Percentiles rank a stretch among this genome's conserved stretches.
Conservation (phyloP, 2,797 vertebrate species). For the Sebastes steindachneri region DNA sequence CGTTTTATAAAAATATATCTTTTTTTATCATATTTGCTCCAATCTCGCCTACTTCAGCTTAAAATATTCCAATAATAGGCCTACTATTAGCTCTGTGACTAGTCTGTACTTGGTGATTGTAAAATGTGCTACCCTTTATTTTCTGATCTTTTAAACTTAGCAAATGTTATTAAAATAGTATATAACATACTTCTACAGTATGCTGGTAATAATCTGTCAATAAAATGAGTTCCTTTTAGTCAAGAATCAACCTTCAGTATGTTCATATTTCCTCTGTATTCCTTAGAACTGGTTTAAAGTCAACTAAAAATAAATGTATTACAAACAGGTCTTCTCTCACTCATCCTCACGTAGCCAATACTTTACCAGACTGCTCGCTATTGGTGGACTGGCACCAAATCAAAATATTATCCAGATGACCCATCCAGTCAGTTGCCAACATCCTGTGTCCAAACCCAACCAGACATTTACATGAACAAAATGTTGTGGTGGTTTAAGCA, state of each 20-base stretch:
- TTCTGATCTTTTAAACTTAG: neutral
- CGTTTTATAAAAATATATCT: too few species aligned
- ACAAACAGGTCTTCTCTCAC: neutral
- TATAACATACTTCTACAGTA: neutral
- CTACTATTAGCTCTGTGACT: neutral
- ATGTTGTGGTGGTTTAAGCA: neutral
- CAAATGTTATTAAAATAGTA: neutral
- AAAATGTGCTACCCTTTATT: neutral
- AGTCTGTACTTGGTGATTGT: neutral
- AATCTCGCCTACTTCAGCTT: too few species aligned
- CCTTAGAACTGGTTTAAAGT: neutral
- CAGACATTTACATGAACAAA: neutral
- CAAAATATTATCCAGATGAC: neutral
- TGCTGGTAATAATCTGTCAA: neutral
- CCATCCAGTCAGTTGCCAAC: neutral
- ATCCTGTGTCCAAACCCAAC: neutral
- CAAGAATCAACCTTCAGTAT: neutral
- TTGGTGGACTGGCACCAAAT: neutral
- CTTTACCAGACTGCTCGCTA: neutral
- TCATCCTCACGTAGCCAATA: neutral
- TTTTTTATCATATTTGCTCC: too few species aligned
- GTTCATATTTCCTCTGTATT: neutral
- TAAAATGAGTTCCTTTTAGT: neutral
- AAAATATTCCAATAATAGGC: neutral
- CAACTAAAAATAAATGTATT: neutral